Evolutionary conservation across 2,888 invertebrate genomes (phyloP).

Genomic region (Ophion slaviceki): DNA sequence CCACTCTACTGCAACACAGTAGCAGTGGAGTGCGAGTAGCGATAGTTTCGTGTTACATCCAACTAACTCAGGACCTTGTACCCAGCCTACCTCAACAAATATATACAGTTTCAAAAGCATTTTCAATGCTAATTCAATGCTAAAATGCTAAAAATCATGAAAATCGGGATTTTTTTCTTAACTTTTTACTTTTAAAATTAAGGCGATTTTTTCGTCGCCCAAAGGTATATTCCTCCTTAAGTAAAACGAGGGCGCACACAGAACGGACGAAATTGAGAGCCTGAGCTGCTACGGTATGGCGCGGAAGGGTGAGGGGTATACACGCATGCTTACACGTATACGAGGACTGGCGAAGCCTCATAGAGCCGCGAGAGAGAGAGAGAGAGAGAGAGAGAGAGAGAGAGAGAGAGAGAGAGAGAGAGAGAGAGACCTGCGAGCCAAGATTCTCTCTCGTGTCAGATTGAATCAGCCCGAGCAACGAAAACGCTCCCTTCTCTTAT

Average conservation of each 20-base stretch:
- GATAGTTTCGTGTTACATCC: too few species aligned
- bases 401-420: conserved; percentile 11
- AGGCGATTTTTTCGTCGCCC: too few species aligned
- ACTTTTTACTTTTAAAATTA: too few species aligned
- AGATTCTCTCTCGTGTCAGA: conserved; percentile 74
- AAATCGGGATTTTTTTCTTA: too few species aligned
- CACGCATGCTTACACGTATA: conserved; percentile 16
- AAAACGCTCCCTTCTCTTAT: conserved; percentile 70
- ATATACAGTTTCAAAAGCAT: too few species aligned
- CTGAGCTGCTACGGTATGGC: conserved; percentile 19
- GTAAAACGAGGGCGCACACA: conserved; percentile 22
- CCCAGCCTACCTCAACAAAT: too few species aligned
- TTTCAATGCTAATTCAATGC: too few species aligned
- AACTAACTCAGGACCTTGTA: too few species aligned
- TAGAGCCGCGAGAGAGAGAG: conserved; percentile 26
- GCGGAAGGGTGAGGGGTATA: background rate
- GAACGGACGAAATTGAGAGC: conserved; percentile 43
- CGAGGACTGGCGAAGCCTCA: conserved; percentile 3
- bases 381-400: conserved; percentile 19
- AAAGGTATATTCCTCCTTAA: background rate
- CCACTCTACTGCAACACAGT: too few species aligned
- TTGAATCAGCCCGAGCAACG: conserved; percentile 82
- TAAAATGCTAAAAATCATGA: too few species aligned
- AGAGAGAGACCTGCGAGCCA: conserved; percentile 32
- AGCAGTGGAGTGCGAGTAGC: too few species aligned